A percentile compares a stretch with the other conserved stretches of the same genome.
Conservation (phyloP, 2,113 vertebrate species). For the Saiga tatarica region DNA sequence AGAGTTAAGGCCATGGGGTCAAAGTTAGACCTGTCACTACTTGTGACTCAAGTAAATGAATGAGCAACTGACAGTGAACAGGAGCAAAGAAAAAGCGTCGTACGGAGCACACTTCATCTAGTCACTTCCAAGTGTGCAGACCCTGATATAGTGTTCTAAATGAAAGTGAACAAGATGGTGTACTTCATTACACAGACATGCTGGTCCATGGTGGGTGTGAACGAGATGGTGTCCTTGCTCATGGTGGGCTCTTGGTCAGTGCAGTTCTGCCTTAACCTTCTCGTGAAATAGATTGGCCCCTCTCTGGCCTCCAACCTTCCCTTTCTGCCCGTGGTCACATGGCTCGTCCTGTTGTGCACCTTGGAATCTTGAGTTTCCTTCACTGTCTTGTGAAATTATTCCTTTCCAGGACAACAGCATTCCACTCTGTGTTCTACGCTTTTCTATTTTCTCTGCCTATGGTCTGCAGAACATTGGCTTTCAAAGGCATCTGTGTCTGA, state of each 20-base stretch:
- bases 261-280: too few species aligned
- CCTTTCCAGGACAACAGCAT: not conserved
- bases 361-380: not conserved
- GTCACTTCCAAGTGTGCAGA: not conserved
- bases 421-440: fast-evolving
- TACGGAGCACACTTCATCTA: fast-evolving
- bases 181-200: not conserved
- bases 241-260: too few species aligned
- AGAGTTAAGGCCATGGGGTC: not conserved
- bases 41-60: not conserved
- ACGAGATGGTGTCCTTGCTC: fast-evolving
- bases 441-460: not conserved
- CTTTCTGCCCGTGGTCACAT: fast-evolving
- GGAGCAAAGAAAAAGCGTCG: fast-evolving
- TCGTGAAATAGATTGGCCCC: not conserved
- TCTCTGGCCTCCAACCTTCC: fast-evolving
- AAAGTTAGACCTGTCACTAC: not conserved
- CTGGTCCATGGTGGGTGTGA: not conserved
- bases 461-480: fast-evolving
- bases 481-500: fast-evolving
- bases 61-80: not conserved
- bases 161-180: not conserved
- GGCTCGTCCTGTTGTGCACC: fast-evolving
- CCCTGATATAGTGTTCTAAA: not conserved
- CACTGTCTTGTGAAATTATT: not conserved